Conservation (phyloP, 2,888 invertebrate genomes). For the Hemithea aestivaria region DNA sequence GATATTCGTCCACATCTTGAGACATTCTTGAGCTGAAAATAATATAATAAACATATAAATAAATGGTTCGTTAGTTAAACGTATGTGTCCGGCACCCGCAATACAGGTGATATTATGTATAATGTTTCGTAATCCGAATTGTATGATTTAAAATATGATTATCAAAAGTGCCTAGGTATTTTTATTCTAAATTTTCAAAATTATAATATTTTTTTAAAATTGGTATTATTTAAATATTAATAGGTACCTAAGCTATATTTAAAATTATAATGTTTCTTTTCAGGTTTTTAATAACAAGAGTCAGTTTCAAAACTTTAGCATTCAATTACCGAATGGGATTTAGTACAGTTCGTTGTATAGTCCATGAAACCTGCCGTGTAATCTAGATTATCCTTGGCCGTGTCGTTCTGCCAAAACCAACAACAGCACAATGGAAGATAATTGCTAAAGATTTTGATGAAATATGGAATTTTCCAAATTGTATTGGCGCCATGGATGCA, state of each 20-base stretch:
- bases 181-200: too few relatives aligned
- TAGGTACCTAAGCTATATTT: conserved; percentile 23
- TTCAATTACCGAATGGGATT: conserved; percentile 25
- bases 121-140: conserved; percentile 13
- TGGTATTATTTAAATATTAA: too few relatives aligned
- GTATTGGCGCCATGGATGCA: too few relatives aligned
- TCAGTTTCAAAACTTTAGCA: conserved; percentile 23
- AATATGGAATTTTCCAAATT: too few relatives aligned
- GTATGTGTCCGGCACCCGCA: conserved; percentile 20
- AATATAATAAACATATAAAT: conserved; percentile 24
- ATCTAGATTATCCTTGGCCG: conserved; percentile 11
- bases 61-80: conserved; percentile 21
- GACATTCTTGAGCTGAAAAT: conserved; percentile 24
- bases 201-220: too few relatives aligned
- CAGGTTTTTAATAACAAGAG: conserved; percentile 20
- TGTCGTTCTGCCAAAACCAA: conserved; percentile 14
- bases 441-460: conserved; percentile 9
- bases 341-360: conserved; percentile 20
- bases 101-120: conserved; percentile 18
- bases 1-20: conserved; percentile 21
- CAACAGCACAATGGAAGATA: conserved; percentile 11
- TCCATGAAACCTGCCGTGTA: conserved; percentile 8
- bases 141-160: conserved; percentile 4
- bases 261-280: conserved; percentile 10
- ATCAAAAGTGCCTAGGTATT: too few relatives aligned